phyloP scores from a whole-genome alignment of 2,113 vertebrate genomes.

The Cricetomys ansorgei region DNA sequence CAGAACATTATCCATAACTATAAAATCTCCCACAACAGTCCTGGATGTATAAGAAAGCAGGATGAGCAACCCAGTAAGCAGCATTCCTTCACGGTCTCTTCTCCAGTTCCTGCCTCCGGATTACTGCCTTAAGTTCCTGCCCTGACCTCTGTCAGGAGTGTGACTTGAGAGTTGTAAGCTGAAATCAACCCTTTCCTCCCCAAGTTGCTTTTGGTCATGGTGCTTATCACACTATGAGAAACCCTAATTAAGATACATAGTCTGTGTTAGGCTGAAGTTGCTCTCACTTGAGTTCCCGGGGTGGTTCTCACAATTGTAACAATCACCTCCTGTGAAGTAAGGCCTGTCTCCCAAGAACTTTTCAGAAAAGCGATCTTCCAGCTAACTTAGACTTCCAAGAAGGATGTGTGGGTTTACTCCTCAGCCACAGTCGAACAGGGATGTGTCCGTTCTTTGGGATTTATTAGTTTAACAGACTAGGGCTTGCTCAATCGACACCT shows the following conservation, averaged over 20 bases:
- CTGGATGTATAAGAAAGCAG: background rate
- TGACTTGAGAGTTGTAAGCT: background rate
- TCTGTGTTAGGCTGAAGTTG: background rate
- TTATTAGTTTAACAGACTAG: too few species aligned
- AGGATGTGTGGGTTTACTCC: rapidly evolving
- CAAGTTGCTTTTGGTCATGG: background rate
- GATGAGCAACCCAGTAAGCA: background rate
- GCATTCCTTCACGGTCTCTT: background rate
- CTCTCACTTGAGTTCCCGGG: background rate
- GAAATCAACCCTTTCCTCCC: background rate
- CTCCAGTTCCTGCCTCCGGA: background rate
- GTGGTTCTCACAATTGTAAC: background rate
- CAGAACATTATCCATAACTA: too few species aligned
- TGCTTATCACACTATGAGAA: background rate
- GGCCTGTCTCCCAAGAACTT: background rate
- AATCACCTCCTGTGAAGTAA: background rate
- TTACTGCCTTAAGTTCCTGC: background rate
- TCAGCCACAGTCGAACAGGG: background rate
- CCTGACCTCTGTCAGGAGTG: background rate
- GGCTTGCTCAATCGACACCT: background rate
- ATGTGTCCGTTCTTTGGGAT: background rate
- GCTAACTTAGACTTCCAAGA: background rate
- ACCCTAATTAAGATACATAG: background rate
- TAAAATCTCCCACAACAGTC: too few species aligned
- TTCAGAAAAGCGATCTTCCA: background rate